phyloP scores from a whole-genome alignment of 92 coral and sea anemone genomes.

The Actinostola sp. region DNA sequence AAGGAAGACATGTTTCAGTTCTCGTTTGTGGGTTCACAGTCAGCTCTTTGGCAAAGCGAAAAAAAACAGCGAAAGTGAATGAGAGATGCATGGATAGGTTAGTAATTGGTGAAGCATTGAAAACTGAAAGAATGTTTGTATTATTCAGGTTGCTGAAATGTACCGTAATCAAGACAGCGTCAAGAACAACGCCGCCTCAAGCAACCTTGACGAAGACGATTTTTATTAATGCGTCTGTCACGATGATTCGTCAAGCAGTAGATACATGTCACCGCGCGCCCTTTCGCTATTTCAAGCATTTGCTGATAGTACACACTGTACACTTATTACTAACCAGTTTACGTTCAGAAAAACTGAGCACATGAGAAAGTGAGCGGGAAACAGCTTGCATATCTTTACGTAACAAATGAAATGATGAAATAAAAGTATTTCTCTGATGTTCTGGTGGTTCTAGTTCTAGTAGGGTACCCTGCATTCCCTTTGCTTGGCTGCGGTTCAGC shows the following conservation, averaged over 20 bases:
- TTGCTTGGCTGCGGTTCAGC: no score
- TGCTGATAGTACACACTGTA: no score
- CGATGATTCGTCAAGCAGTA: background rate
- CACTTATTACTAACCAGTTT: no score
- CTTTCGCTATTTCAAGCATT: no score
- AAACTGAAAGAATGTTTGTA: background rate
- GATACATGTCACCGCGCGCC: no score
- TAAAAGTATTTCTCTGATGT: background rate
- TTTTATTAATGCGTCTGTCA: constrained; percentile 87
- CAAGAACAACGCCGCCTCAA: constrained; percentile 81
- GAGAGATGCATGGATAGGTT: background rate
- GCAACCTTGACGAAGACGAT: constrained; percentile 70
- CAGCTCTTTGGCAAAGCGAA: background rate
- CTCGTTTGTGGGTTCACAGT: background rate
- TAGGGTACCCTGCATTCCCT: no score
- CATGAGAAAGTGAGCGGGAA: no score
- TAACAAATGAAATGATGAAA: background rate
- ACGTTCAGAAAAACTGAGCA: no score
- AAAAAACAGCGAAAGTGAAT: background rate
- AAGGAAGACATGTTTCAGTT: background rate
- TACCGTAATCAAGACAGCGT: constrained; percentile 96
- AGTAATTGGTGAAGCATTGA: background rate
- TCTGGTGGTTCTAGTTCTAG: no score
- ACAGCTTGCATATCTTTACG: background rate
- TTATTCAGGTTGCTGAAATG: constrained; percentile 90